phyloP scores from a whole-genome alignment of 2,888 invertebrate genomes.

The Clepsis dumicolana region DNA sequence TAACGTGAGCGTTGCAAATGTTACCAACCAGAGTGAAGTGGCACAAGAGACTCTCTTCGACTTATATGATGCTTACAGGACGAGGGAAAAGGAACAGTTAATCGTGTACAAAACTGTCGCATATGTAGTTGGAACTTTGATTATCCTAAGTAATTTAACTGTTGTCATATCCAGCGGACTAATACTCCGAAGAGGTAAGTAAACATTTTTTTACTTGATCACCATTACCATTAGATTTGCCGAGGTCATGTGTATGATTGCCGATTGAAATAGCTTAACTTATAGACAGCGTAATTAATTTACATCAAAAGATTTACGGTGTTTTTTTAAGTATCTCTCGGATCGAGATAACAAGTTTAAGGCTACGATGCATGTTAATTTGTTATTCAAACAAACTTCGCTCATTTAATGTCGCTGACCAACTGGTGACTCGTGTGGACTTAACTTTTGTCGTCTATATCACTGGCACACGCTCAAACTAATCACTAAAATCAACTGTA shows the following conservation, averaged over 20 bases:
- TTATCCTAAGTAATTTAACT: constrained; percentile 86
- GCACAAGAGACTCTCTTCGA: constrained; percentile 59
- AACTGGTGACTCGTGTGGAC: constrained; percentile 11
- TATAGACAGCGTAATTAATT: constrained; percentile 4
- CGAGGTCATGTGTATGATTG: constrained; percentile 17
- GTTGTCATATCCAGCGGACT: constrained; percentile 89
- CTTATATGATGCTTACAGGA: constrained; percentile 69
- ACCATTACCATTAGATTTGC: background rate
- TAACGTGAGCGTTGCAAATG: constrained; percentile 60
- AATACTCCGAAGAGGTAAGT: constrained; percentile 87
- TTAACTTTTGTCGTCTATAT: constrained; percentile 21
- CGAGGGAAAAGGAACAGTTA: constrained; percentile 72
- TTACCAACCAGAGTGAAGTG: constrained; percentile 65
- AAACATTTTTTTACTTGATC: constrained; percentile 15
- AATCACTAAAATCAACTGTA: constrained; percentile 27
- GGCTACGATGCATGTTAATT: constrained; percentile 24
- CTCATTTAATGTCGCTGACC: constrained; percentile 7
- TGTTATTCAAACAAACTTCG: constrained; percentile 27
- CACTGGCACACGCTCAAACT: constrained; percentile 29
- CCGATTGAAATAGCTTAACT: background rate
- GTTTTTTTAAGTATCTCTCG: constrained; percentile 4
- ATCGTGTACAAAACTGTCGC: constrained; percentile 83
- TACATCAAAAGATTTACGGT: background rate
- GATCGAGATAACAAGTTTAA: constrained; percentile 22
- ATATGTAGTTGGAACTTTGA: constrained; percentile 83